Evolutionary conservation across 2,888 invertebrate species (phyloP), one percentile per base, ranked within the genome.

Genomic region (Nebria brevicollis): DNA sequence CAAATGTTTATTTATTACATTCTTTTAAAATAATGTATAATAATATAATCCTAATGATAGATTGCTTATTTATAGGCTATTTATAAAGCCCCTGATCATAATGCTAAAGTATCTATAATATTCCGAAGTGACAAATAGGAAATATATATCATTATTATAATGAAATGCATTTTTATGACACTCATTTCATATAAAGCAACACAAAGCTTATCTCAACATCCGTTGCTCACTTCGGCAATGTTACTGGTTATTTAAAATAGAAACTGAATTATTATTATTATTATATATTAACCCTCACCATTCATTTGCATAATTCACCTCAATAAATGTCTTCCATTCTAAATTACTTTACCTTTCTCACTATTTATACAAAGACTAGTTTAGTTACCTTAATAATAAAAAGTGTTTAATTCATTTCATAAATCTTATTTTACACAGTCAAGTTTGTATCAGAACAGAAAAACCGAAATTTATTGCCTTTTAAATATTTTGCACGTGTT

Each of bases 41-140:
- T 72, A 77, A 75, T 81, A 81, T 81, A 81, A 72, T 73, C 65
- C 81, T 81, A 81, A 77, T 81, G 81, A 81, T 81, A 81, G 72
- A 81, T 81, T 81, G 81, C 81, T 81, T 81, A 81, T 77, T 34
- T 70, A 77, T 77, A 66, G 81, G 81, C 81, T 81, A 81, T 81
- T 34, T 81, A 81, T 81, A 81, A 81, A 81, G 81, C 81, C 81
- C 66, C 65, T 73, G 81, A 79, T 73, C 20, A 68, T 26, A 54
- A 73, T 15, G 43, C 73, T 73, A 73, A 72, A 54, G 54, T 80
- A 80, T 68, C 75, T 80, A 75, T 80, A 75, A 66, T 20, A 65
- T 70, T 66, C 72, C 74, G 72, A 80, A 80, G 79, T 79, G 79
- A 70, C 70, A 70, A 8, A 70, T 20, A 26, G n/a, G 20, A 7